Evolutionary conservation across 2,888 invertebrate genomes (phyloP), one percentile per base, ranked within the genome.

Genomic region (Galerucella pusilla): DNA sequence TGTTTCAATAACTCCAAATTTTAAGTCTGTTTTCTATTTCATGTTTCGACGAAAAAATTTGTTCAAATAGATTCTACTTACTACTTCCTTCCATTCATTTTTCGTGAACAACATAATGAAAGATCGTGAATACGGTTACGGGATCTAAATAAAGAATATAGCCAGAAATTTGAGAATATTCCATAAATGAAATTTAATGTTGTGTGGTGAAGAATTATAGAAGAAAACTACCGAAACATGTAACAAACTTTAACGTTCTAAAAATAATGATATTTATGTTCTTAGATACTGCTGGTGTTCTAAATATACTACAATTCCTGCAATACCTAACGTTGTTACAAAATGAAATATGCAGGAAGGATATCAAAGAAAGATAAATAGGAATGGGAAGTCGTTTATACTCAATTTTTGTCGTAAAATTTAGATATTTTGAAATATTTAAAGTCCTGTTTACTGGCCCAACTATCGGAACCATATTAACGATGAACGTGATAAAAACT

Each of bases 241-340:
- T 49, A 49, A 11, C 14, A 14, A 12, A 49, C 49, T 11, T 2
- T 12, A 49, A 5, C 11, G 20, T 60, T 60, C 60, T 60, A 60
- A 60, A 60, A 60, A 60, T 60, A 60, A 60, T 60, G 60, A 60
- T 60, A 60, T 60, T 60, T 60, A 60, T 60, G 35, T 60, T 28
- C 35, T 28, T 28, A 60, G 60, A 12, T 28, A 11, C 14, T 60
- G 14, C 60, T 35, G 60, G 60, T 28, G 35, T 60, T 60, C 14
- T 60, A 60, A 35, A 60, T 35, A 60, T 60, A 60, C 28, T 54
- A 54, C 54, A 54, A 54, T 54, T 16, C 54, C 14, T 49, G 49
- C 49, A 49, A 49, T 49, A 49, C 49, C 49, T 49, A 11, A 49
- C 49, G 49, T 49, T 49, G 49, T 49, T 49, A 49, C 49, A 49